Conservation (phyloP, 2,888 invertebrate species). For the Ophion costatus region DNA sequence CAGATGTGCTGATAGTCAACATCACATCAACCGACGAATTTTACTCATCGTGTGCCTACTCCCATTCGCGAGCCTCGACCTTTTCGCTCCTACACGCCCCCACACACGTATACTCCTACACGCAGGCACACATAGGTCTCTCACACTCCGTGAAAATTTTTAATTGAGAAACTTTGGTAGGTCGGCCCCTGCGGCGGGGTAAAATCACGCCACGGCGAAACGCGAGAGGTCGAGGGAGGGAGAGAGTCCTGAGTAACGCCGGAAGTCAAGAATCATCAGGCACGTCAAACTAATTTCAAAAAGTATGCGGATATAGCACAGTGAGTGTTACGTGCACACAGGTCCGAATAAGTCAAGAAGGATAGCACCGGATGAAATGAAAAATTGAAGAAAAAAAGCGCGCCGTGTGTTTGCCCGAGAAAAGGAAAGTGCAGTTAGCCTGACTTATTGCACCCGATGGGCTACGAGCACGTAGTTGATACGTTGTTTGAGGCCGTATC, state of each 20-base stretch:
- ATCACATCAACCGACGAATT: neutral
- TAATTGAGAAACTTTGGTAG: constrained; percentile 80
- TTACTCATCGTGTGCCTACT: constrained; percentile 48
- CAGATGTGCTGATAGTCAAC: neutral
- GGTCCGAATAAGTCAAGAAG: constrained; percentile 1
- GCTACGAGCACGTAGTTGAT: no score
- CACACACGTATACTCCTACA: neutral
- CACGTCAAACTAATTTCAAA: constrained; percentile 61
- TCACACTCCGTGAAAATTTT: constrained; percentile 74
- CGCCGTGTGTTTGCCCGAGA: neutral
- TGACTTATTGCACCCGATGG: no score
- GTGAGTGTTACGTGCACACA: constrained; percentile 13
- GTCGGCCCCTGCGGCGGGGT: constrained; percentile 54
- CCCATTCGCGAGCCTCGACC: constrained; percentile 50
- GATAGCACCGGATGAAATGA: constrained; percentile 4
- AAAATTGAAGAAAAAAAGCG: constrained; percentile 6
- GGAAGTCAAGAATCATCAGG: constrained; percentile 59
- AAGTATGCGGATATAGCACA: constrained; percentile 52
- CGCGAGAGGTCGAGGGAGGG: constrained; percentile 14
- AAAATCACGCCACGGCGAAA: constrained; percentile 48
- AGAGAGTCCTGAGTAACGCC: constrained; percentile 29
- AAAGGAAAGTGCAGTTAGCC: no score
- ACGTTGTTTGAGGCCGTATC: no score
- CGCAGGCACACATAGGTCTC: constrained; percentile 14
- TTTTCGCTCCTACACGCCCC: constrained; percentile 37